Base-by-base conservation (phyloP, 23 tunicate genomes). In the Corella eumyota region DNA sequence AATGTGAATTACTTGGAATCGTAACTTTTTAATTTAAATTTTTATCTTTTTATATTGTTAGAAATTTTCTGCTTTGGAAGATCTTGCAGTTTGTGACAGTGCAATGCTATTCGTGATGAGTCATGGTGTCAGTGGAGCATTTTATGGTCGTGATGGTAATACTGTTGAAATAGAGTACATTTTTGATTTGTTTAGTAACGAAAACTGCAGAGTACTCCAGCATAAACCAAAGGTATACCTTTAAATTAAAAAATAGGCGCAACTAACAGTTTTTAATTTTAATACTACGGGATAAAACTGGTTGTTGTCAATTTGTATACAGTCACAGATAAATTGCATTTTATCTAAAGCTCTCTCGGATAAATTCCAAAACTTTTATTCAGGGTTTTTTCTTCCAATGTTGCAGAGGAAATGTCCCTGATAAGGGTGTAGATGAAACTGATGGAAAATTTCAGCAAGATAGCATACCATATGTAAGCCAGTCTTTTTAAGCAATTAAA, bases 161-260 rank as follows among this genome's bases (percentile, higher is more conserved):
- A 50, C 62, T 5, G 70, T 91, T 35, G 19, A 33, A 52, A 75
- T 83, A 13, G 71, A 60, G 22, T 36, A 58, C 1, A 62, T 91
- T 25, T 45, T 73, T 22, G 60, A 52, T 11, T 25, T 82, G 50
- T 91, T 81, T 62, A 68, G 61, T 32, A 91, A 91, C 60, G 78
- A 51, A n/a, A 64, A 83, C 23, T 91, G 93, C 56, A 71, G 61
- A 21, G 73, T 31, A 3, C 66, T 91, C 0, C 98, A 91, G 25
- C 75, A 91, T 59, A 91, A 91, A 65, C 98, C 98, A 9, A 91
- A 91, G 78, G 85, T 91, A 29, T 45, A 29, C 4, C 34, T 74
- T 4, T 30, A 2, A 6, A 11, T 58, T 6, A 50, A 23, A 50
- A 28, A 19, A 3, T 36, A 2, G 19, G 25, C n/a, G n/a, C n/a